Percentiles rank a stretch among this genome's conserved stretches.
Evolutionary conservation across 2,797 vertebrate species (phyloP).

Genomic region (Gephyroberyx darwinii): DNA sequence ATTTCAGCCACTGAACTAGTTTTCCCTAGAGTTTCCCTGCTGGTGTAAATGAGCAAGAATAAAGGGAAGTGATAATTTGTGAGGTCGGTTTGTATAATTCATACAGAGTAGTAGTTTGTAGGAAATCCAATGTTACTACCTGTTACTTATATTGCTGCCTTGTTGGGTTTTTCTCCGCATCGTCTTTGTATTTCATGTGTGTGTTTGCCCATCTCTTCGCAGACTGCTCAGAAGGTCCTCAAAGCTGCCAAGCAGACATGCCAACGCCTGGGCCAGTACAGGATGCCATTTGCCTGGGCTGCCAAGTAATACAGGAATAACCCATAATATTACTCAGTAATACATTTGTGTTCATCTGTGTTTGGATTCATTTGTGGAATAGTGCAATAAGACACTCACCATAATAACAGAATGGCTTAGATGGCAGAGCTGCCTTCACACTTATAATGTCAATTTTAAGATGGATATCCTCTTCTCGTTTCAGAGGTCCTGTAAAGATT

Average conservation of each 20-base stretch:
- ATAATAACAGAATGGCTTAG: not conserved
- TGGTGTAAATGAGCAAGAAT: not conserved
- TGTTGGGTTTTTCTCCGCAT: not conserved
- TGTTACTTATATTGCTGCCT: too few relatives aligned
- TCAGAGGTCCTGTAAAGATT: not conserved
- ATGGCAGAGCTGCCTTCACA: not conserved
- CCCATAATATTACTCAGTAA: not conserved
- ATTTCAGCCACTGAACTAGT: not conserved
- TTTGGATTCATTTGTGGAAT: slow-evolving; percentile 13
- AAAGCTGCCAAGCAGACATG: slow-evolving; percentile 95
- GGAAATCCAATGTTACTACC: too few relatives aligned
- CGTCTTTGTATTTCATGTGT: not conserved
- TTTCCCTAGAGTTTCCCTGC: not conserved
- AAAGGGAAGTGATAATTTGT: not conserved
- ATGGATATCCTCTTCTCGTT: not conserved
- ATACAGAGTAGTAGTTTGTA: too few relatives aligned
- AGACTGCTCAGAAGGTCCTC: slow-evolving; percentile 96
- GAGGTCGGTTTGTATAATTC: not conserved
- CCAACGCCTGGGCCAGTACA: slow-evolving; percentile 91
- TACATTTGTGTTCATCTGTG: slow-evolving; percentile 23
- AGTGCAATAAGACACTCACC: accelerated
- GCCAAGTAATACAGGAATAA: slow-evolving; percentile 87
- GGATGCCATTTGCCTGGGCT: slow-evolving; percentile 98
- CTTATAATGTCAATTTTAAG: not conserved
- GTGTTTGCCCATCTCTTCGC: slow-evolving; percentile 31